These are phyloP conservation scores for Rhogogaster chlorosoma DNA, from an alignment of 2,888 invertebrate genomes.

Conservation along the genomic window DNA sequence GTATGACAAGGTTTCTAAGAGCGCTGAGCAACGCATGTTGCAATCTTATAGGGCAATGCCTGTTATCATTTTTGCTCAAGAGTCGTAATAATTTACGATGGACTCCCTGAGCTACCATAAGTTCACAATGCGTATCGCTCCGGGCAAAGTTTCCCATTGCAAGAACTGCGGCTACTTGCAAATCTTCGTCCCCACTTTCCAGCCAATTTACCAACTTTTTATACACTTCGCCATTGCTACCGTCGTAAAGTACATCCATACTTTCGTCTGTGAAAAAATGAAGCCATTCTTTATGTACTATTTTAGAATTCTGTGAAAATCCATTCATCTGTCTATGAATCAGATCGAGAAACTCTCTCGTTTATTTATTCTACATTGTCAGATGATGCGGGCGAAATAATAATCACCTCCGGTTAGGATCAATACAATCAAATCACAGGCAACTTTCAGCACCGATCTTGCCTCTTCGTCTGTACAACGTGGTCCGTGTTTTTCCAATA, in stretches of 20 bases:
- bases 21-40: conserved; percentile 90
- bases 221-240: conserved; percentile 87
- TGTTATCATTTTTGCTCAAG: conserved; percentile 70
- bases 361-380: neutral
- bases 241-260: conserved; percentile 90
- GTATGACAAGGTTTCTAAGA: conserved; percentile 88
- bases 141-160: conserved; percentile 95
- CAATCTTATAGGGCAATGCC: conserved; percentile 75
- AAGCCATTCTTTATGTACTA: conserved; percentile 28
- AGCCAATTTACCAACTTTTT: conserved; percentile 89
- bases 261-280: conserved; percentile 86
- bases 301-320: neutral
- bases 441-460: conserved; percentile 87
- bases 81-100: conserved; percentile 83
- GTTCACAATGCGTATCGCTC: conserved; percentile 90
- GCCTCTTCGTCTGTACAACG: conserved; percentile 83
- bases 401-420: conserved; percentile 90
- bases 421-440: conserved; percentile 91
- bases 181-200: conserved; percentile 85
- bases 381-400: neutral
- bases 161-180: conserved; percentile 90
- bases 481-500: conserved; percentile 86
- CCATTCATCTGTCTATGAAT: neutral
- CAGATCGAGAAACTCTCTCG: neutral
- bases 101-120: conserved; percentile 89